These are phyloP conservation scores for Pygoscelis adeliae DNA, from an alignment of 2,113 vertebrate species.

Conservation along the genomic window DNA sequence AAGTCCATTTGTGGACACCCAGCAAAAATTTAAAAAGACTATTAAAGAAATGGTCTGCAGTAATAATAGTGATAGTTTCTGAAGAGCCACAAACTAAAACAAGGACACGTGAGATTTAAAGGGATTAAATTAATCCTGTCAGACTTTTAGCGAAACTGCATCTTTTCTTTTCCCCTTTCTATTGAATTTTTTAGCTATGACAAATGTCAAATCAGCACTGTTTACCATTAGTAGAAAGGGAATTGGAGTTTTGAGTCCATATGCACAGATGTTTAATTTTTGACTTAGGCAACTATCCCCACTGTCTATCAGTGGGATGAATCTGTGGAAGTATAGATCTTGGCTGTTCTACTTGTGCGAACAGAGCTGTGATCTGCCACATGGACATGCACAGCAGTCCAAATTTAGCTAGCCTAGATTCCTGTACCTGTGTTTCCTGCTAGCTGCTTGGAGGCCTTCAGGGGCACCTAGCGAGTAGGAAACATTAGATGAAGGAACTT, in stretches of 20 bases:
- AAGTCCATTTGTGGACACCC: not conserved
- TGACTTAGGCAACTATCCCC: not conserved
- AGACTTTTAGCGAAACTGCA: not conserved
- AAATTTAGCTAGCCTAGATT: not conserved
- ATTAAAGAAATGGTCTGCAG: not conserved
- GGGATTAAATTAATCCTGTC: not conserved
- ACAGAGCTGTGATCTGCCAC: not conserved
- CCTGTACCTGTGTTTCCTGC: not conserved
- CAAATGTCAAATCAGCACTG: not conserved
- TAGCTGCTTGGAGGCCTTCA: not conserved
- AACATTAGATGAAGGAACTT: not conserved
- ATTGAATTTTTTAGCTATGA: not conserved
- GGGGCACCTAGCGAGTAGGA: not conserved
- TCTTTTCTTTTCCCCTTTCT: not conserved
- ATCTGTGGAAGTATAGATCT: not conserved
- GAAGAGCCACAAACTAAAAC: not conserved
- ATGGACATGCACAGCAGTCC: not conserved
- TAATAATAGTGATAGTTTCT: not conserved
- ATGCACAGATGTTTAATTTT: not conserved
- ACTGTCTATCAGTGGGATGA: not conserved
- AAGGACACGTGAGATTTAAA: not conserved
- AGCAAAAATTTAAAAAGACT: not conserved
- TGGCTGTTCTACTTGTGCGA: not conserved
- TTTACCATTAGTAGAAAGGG: not conserved
- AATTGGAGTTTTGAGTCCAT: not conserved